A percentile compares a stretch with the other conserved stretches of the same genome.
Evolutionary conservation across 1,140 invertebrate genomes (phyloP).

Genomic region (Drosophila biarmipes): DNA sequence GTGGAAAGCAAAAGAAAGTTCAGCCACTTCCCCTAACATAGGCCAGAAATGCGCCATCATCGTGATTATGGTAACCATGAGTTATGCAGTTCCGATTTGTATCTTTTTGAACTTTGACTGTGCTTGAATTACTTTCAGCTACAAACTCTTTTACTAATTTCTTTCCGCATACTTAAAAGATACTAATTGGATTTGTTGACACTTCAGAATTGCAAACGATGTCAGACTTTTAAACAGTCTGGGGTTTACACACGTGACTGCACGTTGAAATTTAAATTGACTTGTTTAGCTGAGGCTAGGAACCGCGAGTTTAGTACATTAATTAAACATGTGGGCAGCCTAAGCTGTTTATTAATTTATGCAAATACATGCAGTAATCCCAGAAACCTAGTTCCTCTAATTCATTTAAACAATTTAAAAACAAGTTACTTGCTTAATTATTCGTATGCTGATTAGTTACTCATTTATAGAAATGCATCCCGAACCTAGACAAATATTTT

Average conservation of each 20-base stretch:
- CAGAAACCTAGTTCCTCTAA: too few species aligned
- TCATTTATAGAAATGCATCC: too few species aligned
- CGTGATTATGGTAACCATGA: slow-evolving; percentile 9
- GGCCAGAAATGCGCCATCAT: slow-evolving; percentile 28
- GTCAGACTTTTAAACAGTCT: background rate
- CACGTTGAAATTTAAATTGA: background rate
- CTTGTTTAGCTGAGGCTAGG: background rate
- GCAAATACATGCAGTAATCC: too few species aligned
- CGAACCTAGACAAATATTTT: too few species aligned
- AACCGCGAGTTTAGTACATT: too few species aligned
- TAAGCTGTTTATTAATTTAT: too few species aligned
- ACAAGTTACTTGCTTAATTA: too few species aligned
- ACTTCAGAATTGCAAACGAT: background rate
- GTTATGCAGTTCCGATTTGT: slow-evolving; percentile 12
- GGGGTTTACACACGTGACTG: background rate
- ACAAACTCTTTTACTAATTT: too few species aligned
- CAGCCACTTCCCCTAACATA: slow-evolving; percentile 23
- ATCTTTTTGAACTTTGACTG: background rate
- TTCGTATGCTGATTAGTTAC: too few species aligned
- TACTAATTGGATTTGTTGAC: background rate
- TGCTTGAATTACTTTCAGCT: too few species aligned
- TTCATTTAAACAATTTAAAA: too few species aligned
- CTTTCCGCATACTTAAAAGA: background rate
- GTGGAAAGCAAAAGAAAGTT: slow-evolving; percentile 68
- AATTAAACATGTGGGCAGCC: too few species aligned